Percentiles rank a stretch among this genome's conserved stretches.
These are phyloP conservation scores for Empidonax alnorum DNA, from an alignment of 2,113 vertebrate genomes.

Conservation along the genomic window DNA sequence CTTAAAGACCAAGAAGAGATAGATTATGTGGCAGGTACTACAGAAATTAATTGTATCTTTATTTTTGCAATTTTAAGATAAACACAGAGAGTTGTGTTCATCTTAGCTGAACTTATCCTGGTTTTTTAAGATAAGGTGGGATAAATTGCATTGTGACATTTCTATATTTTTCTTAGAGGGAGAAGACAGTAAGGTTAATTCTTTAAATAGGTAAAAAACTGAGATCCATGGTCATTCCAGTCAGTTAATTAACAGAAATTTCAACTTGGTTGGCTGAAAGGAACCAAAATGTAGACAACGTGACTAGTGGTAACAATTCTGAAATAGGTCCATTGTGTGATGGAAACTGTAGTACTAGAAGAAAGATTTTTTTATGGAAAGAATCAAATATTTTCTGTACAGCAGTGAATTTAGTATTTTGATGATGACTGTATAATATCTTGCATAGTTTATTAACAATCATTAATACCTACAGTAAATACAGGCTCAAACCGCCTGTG, in stretches of 20 bases:
- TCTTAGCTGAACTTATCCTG: not conserved
- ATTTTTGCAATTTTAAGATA: constrained; percentile 6
- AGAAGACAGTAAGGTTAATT: not conserved
- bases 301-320: not conserved
- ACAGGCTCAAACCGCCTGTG: not conserved
- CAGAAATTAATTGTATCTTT: not conserved
- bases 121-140: not conserved
- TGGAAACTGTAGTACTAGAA: not conserved
- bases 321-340: not conserved
- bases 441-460: not conserved
- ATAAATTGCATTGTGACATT: not conserved
- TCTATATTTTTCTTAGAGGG: not conserved
- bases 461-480: not conserved
- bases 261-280: not conserved
- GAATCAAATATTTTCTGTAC: not conserved
- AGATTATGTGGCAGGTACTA: not conserved
- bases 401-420: not conserved
- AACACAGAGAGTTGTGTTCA: not conserved
- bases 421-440: not conserved
- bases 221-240: not conserved
- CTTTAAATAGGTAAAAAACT: constrained; percentile 10
- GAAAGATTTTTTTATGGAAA: not conserved
- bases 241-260: not conserved
- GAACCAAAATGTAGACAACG: not conserved
- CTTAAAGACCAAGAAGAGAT: not conserved